Conservation (phyloP, 2,113 vertebrate genomes). For the Nibea coibor region DNA sequence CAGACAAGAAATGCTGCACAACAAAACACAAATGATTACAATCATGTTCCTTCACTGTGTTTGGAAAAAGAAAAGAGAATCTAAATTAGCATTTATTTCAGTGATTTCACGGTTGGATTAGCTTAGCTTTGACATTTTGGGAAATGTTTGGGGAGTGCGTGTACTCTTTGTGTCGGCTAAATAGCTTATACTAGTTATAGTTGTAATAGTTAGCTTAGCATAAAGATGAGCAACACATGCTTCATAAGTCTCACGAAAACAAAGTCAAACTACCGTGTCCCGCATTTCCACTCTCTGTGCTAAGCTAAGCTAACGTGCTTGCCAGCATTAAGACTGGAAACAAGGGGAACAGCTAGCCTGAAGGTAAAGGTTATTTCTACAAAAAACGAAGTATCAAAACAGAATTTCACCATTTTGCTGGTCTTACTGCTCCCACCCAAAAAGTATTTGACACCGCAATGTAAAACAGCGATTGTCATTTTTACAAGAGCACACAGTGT, state of each 20-base stretch:
- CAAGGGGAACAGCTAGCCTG: background rate
- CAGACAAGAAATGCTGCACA: constrained; percentile 9
- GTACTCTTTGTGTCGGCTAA: too few species aligned
- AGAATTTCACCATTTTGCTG: too few species aligned
- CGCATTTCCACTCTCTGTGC: background rate
- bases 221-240: background rate
- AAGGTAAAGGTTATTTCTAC: too few species aligned
- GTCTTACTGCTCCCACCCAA: too few species aligned
- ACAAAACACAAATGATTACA: background rate
- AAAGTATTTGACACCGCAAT: too few species aligned
- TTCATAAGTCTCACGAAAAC: background rate
- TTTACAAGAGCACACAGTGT: too few species aligned
- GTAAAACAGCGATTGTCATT: too few species aligned
- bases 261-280: background rate
- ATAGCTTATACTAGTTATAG: too few species aligned
- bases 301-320: background rate
- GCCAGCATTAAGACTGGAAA: too few species aligned
- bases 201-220: background rate
- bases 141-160: background rate
- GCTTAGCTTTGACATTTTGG: background rate
- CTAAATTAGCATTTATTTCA: too few species aligned
- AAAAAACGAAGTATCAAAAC: too few species aligned
- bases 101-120: background rate
- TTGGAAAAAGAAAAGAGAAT: background rate
- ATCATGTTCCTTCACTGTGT: background rate